phyloP scores from a whole-genome alignment of 2,113 vertebrate genomes.

The Accipiter virgatus region DNA sequence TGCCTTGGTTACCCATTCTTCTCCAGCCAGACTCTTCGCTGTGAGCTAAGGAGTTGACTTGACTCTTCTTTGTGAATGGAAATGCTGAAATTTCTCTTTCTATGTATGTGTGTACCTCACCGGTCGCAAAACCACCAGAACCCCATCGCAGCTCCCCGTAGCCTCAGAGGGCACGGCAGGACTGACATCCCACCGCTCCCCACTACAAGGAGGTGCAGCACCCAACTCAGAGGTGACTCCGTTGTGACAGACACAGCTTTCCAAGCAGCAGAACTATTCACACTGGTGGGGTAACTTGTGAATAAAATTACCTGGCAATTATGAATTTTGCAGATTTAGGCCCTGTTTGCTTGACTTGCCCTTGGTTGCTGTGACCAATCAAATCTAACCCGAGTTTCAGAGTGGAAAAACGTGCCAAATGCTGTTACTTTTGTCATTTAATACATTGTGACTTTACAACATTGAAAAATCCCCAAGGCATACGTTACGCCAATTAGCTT shows the following conservation, averaged over 20 bases:
- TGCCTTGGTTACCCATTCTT: background rate
- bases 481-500: background rate
- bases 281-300: background rate
- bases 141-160: rapidly evolving
- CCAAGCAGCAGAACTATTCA: background rate
- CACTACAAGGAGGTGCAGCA: background rate
- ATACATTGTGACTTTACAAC: background rate
- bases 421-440: background rate
- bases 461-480: background rate
- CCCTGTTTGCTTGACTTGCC: background rate
- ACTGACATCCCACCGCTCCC: background rate
- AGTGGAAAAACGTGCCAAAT: background rate
- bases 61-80: background rate
- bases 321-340: background rate
- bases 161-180: background rate
- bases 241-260: background rate
- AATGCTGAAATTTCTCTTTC: background rate
- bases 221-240: background rate
- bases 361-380: background rate
- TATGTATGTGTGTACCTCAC: background rate
- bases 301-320: background rate
- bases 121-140: rapidly evolving
- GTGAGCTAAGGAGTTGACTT: background rate
- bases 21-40: background rate
- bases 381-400: background rate